A percentile compares a stretch with the other conserved stretches of the same genome.
Conservation (phyloP, 2,113 vertebrate species). For the Crotophaga sulcirostris region DNA sequence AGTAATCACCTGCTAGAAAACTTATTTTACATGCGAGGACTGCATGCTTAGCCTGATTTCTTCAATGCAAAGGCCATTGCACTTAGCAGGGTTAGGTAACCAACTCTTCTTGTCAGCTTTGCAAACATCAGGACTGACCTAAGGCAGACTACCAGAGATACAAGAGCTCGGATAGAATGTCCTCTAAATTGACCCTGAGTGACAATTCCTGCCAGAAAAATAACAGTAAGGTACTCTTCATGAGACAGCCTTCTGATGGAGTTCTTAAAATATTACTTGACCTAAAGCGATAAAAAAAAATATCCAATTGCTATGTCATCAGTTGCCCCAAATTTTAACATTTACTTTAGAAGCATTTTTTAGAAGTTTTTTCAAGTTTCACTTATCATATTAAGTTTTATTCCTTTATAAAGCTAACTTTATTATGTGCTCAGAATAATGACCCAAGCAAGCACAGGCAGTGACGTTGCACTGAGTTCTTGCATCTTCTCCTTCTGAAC, state of each 20-base stretch:
- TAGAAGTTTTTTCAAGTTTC: background rate
- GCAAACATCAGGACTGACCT: constrained; percentile 48
- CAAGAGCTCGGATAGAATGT: background rate
- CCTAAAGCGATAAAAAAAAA: constrained; percentile 9
- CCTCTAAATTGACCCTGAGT: constrained; percentile 33
- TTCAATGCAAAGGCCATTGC: background rate
- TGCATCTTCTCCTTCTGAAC: background rate
- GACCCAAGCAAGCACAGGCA: background rate
- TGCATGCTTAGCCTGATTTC: background rate
- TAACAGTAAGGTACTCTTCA: constrained; percentile 13
- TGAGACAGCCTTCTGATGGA: constrained; percentile 19
- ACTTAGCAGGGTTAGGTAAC: constrained; percentile 47
- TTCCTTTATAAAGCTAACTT: background rate
- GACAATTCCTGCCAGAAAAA: constrained; percentile 58
- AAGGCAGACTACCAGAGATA: constrained; percentile 39
- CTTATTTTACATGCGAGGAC: background rate
- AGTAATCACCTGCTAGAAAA: background rate
- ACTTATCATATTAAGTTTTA: background rate
- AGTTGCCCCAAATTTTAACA: background rate
- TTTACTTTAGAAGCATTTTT: background rate
- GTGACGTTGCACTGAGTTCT: background rate
- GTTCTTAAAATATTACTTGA: constrained; percentile 44
- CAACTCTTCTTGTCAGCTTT: constrained; percentile 36
- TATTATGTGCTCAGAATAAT: accelerated
- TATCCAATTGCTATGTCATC: background rate